A percentile compares a stretch with the other conserved stretches of the same genome.
Conservation (phyloP, 2,113 vertebrate genomes). For the Heterocephalus glaber region DNA sequence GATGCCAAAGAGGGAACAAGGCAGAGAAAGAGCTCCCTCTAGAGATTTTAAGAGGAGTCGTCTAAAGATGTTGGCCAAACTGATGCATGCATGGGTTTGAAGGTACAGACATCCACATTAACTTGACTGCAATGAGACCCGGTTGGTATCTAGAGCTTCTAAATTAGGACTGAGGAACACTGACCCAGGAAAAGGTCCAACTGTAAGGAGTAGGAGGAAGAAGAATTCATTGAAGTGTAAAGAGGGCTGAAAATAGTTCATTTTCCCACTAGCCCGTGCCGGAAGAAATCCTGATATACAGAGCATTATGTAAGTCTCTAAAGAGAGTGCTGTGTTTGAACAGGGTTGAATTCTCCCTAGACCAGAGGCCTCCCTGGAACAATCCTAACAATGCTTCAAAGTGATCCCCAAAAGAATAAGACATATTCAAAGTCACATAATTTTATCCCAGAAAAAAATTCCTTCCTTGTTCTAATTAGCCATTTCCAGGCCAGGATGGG, state of each 20-base stretch:
- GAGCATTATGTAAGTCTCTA: neutral
- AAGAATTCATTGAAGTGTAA: neutral
- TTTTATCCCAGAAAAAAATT: neutral
- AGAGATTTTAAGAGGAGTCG: neutral
- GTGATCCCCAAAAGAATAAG: neutral
- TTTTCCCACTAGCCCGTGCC: neutral
- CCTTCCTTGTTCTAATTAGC: neutral
- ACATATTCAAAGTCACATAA: neutral
- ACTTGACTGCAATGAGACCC: neutral
- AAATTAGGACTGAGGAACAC: neutral
- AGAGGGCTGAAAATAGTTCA: neutral
- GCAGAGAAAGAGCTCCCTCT: neutral
- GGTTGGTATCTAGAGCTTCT: neutral
- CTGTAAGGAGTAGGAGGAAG: neutral
- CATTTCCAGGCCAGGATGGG: neutral
- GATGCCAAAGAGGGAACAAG: neutral
- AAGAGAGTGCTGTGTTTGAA: neutral
- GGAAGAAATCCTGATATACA: neutral
- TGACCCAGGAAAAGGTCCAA: too few relatives aligned
- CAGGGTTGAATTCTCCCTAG: neutral
- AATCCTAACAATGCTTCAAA: neutral
- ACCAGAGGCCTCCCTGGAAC: neutral
- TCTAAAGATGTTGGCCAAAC: neutral
- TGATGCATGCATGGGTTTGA: too few relatives aligned
- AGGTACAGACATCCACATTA: neutral